Percentiles rank a stretch among this genome's conserved stretches.
Evolutionary conservation across 2,797 vertebrate genomes (phyloP).

Genomic region (Apodemus agrarius): DNA sequence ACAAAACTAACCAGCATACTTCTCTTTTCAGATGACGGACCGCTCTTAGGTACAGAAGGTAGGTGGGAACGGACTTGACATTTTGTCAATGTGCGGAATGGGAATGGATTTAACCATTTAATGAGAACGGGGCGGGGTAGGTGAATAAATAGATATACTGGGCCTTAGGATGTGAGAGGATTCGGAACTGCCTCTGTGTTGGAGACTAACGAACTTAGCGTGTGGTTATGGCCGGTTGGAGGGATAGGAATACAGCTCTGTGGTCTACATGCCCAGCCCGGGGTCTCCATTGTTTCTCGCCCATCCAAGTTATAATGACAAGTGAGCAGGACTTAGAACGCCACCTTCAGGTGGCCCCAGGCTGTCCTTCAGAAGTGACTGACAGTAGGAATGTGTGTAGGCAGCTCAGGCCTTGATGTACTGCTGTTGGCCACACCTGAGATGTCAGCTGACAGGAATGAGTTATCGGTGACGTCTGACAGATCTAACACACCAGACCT

Average conservation of each 20-base stretch:
- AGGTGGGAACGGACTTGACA: not conserved
- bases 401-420: not conserved
- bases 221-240: too few relatives aligned
- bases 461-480: not conserved
- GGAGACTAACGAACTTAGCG: not conserved
- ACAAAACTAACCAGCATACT: not conserved
- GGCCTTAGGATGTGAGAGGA: not conserved
- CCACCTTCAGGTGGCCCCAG: not conserved
- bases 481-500: not conserved
- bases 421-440: not conserved
- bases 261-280: fast-evolving
- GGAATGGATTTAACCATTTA: not conserved
- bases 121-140: not conserved
- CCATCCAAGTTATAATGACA: not conserved
- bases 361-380: conserved; percentile 39
- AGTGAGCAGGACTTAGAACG: not conserved
- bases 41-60: not conserved
- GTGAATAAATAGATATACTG: not conserved
- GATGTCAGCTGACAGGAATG: not conserved
- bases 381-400: not conserved
- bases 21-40: not conserved
- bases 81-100: not conserved
- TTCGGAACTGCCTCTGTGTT: not conserved
- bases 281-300: not conserved
- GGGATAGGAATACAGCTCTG: too few relatives aligned